phyloP scores from a whole-genome alignment of 1,140 invertebrate species.

The Littorina saxatilis region DNA sequence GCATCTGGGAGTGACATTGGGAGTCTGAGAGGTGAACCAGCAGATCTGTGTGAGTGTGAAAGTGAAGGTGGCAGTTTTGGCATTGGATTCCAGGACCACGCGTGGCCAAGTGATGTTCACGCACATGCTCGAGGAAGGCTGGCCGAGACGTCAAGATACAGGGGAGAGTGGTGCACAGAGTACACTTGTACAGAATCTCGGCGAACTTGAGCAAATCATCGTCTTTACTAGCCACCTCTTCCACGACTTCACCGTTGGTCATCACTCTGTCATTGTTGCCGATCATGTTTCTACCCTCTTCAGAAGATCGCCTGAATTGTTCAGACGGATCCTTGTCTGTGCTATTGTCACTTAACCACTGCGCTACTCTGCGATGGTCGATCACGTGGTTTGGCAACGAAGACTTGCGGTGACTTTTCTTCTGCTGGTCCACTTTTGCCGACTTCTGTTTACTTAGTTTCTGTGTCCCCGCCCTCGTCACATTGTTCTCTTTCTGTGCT shows the following conservation, averaged over 20 bases:
- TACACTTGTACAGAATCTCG: slow-evolving; percentile 69
- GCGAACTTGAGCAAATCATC: slow-evolving; percentile 66
- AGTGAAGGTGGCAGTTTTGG: slow-evolving; percentile 55
- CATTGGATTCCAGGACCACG: slow-evolving; percentile 46
- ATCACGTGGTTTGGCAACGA: neutral
- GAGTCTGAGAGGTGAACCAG: slow-evolving; percentile 48
- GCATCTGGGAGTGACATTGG: slow-evolving; percentile 35
- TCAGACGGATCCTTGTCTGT: neutral
- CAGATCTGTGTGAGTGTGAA: slow-evolving; percentile 62
- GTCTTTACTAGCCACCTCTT: slow-evolving; percentile 3
- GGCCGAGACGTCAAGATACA: slow-evolving; percentile 65
- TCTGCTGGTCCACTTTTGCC: neutral
- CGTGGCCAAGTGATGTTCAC: slow-evolving; percentile 56
- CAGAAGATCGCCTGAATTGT: too few species aligned
- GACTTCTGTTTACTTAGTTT: neutral
- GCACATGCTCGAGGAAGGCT: slow-evolving; percentile 62
- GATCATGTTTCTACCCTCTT: too few species aligned
- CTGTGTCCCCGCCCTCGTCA: neutral
- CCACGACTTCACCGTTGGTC: neutral
- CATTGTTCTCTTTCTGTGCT: neutral
- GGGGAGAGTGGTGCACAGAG: slow-evolving; percentile 63
- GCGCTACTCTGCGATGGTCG: neutral
- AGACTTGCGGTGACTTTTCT: neutral
- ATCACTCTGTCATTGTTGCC: neutral
- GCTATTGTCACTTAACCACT: neutral